Base-by-base conservation (phyloP, 2,888 invertebrate genomes). In the Trisateles emortualis region DNA sequence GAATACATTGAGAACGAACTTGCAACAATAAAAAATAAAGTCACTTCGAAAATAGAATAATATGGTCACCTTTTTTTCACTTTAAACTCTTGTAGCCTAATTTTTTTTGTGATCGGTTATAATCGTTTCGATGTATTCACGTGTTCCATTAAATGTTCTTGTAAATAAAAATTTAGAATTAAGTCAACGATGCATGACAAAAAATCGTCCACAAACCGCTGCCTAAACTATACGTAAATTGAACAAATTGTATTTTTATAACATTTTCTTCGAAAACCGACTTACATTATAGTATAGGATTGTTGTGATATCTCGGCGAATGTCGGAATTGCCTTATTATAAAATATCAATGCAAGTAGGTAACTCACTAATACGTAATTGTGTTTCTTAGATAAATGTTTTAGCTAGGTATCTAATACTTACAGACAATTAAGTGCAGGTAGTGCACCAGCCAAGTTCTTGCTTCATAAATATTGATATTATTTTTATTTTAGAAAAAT, bases 161-260 rank as follows among this genome's bases (percentile, higher is more conserved):
- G 82, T 88, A 87, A 76, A 87, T 87, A 86, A 70, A 73, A 59
- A 58, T 73, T 79, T 87, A 84, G 66, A 59, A 56, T 73, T 84
- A 84, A 82, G 81, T 71, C 63, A 75, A 79, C 72, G 69, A 74
- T 81, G 84, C 88, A 91, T 90, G 90, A 90, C 90, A 90, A 88
- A 79, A 66, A 59, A 81, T 77, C 78, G 78, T 82, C 82, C 83
- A 78, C 71, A 72, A 71, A 73, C 66, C 57, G 65, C 68, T 76
- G 77, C 79, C 80, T 83, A 76, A 78, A 76, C 77, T 62, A 81
- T 84, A 84, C 84, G 84, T 87, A 86, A 81, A 64, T 75, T 74
- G 88, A 90, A 87, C 88, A 89, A 87, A 87, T 53, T 74, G 64
- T 78, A 78, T 74, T 75, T 75, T 78, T 77, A 69, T 76, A 72